Evolutionary conservation across 2,113 vertebrate genomes (phyloP).

Genomic region (Rostratula benghalensis): DNA sequence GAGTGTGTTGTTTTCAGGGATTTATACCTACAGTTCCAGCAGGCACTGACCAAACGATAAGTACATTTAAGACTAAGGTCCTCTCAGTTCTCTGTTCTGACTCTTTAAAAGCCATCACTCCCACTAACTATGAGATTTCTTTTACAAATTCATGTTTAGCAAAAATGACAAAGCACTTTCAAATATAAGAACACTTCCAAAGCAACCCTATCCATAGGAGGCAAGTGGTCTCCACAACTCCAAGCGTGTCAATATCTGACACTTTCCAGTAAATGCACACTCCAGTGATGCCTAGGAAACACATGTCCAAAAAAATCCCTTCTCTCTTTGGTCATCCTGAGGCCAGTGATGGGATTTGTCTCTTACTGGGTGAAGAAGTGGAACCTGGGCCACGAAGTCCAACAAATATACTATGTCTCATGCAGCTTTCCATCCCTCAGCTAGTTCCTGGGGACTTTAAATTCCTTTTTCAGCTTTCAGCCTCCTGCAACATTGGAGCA

Average conservation of each 20-base stretch:
- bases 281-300: background rate
- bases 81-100: background rate
- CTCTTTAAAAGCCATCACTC: background rate
- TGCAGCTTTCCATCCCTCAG: background rate
- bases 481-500: background rate
- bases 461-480: background rate
- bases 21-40: background rate
- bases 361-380: background rate
- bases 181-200: background rate
- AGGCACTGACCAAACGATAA: background rate
- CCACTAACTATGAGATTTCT: background rate
- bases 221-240: background rate
- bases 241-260: background rate
- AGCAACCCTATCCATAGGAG: background rate
- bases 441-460: background rate
- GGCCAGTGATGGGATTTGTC: background rate
- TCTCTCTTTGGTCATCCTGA: background rate
- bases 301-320: background rate
- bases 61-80: background rate
- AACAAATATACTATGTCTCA: background rate
- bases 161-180: background rate
- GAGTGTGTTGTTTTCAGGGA: background rate
- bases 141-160: background rate
- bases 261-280: background rate
- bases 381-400: background rate